Evolutionary conservation across 2,888 invertebrate species (phyloP), one percentile per base, ranked within the genome.

Genomic region (Poecilobothrus nobilitatus): DNA sequence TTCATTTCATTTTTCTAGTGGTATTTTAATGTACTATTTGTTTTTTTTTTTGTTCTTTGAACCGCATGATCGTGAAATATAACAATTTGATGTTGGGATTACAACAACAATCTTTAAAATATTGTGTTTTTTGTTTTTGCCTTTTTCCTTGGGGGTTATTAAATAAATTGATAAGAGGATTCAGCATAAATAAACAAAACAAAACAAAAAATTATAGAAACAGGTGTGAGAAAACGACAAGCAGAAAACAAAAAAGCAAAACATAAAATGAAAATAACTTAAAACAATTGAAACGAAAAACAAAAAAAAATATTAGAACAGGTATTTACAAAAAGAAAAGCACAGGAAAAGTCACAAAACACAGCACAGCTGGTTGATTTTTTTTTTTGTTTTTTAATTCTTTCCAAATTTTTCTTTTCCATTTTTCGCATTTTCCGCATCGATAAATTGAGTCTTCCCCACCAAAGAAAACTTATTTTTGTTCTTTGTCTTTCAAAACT

Each of bases 131-230:
- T 41, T 15, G 9, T 15, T 41, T 53, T 53, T 53, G 8, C 7
- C 37, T 37, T 53, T 53, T 53, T 53, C 18, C 18, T 53, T 53
- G 15, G 9, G 9, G 53, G 53, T 53, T 53, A 53, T 53, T 53
- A 18, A 53, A 53, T 53, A 53, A 53, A 53, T 53, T 53, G 53
- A 18, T 53, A 53, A 53, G 53, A 53, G 53, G 53, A 53, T 53
- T 53, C 53, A 53, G 15, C 53, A 18, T 53, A 15, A 44, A 44
- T 44, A 44, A 53, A 53, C 15, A 53, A 53, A 53, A 41, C 15
- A 15, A 41, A 41, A 15, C 15, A 41, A 41, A 8, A 41, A 41
- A n/a, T n/a, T n/a, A n/a, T n/a, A n/a, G n/a, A 8, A 41, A 41
- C 41, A 41, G 27, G 27, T 27, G 27, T 27, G 27, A 27, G 27